Base-by-base conservation (phyloP, 1,140 invertebrate species). In the Drosophila littoralis region DNA sequence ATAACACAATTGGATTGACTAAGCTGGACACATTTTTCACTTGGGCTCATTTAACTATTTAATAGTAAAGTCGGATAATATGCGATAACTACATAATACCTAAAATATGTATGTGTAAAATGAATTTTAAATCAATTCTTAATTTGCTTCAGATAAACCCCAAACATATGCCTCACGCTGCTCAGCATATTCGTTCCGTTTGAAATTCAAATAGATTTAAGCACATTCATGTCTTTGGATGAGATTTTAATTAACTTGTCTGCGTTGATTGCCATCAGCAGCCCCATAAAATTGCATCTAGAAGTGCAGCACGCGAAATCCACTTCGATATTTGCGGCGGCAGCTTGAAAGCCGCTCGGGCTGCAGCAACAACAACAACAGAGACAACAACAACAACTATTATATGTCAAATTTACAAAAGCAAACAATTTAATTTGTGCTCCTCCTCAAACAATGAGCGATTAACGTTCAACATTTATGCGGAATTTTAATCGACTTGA, bases 161-260 rank as follows among this genome's bases (percentile, higher is more conserved):
- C 22, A 12, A 15, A 45, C 12, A 33, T 48, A 67, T 40, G 10
- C 28, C 15, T 36, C 6, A 57, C 15, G 42, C 63, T 46, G 4
- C 42, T 66, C 38, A 57, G 63, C 45, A 55, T 46, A 22, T 13
- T 13, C 15, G 15, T 46, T 36, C 50, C 17, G 61, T 22, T 13
- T 52, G 32, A 52, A 13, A 12, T 33, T 1, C 22, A n/a, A 7
- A 51, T 38, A 7, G 4, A 8, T 52, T 9, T 13, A 35, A 13
- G 8, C 9, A 36, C 32, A 36, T 52, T 3, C 8, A 15, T 54
- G 6, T 54, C 51, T 54, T 8, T 42, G 55, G 40, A 48, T 54
- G 22, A 63, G 60, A 45, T 75, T 89, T 88, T 89, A 88, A 88
- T 88, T 88, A 88, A 88, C 84, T 88, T 89, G 83, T 88, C 84